A percentile compares a stretch with the other conserved stretches of the same genome.
Conservation (phyloP, 2,113 vertebrate species). For the Falco punctatus region DNA sequence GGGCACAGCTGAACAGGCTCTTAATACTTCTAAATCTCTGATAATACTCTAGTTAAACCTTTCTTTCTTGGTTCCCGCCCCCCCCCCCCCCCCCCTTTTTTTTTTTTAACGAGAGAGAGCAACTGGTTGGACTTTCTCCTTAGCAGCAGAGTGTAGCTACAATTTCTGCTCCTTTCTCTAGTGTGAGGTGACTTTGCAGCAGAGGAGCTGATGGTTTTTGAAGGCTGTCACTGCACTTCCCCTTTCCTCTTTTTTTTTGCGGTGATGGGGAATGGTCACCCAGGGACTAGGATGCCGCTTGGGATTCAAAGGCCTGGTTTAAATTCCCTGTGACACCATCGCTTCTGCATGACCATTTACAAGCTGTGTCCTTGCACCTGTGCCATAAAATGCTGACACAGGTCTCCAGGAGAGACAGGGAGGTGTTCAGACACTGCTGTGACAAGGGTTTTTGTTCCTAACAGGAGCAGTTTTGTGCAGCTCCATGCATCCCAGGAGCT, state of each 20-base stretch:
- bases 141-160: not conserved
- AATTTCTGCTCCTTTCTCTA: not conserved
- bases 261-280: not conserved
- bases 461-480: not conserved
- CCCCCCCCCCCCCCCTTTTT: not conserved
- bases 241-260: not conserved
- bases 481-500: rapidly evolving
- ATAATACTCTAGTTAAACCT: slow-evolving; percentile 31
- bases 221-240: not conserved
- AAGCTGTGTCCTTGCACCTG: not conserved
- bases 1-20: slow-evolving; percentile 7
- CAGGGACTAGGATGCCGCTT: not conserved
- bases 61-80: not conserved
- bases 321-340: not conserved
- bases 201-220: not conserved
- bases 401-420: not conserved
- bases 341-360: not conserved
- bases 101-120: not conserved
- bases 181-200: not conserved
- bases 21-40: slow-evolving; percentile 31
- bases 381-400: not conserved
- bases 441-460: not conserved
- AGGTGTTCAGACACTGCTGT: rapidly evolving
- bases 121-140: not conserved
- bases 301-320: not conserved